Percentiles rank a stretch among this genome's conserved stretches.
Conservation (phyloP, 2,888 invertebrate species). For the Seladonia tumulorum region DNA sequence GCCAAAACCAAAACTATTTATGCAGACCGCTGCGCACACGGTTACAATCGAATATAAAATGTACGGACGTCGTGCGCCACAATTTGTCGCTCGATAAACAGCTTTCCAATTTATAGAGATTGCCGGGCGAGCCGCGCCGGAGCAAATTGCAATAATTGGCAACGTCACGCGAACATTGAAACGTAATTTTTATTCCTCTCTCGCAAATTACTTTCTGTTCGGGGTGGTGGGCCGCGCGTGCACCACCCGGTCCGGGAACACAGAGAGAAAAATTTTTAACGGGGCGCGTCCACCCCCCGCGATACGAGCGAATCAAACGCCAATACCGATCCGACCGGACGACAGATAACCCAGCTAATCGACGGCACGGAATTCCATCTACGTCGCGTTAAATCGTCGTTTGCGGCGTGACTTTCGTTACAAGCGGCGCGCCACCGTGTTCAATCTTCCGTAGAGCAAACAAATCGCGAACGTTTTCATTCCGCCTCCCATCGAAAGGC, state of each 20-base stretch:
- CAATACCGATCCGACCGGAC: not conserved
- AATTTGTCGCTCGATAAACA: slow-evolving; percentile 27
- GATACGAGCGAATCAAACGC: slow-evolving; percentile 25
- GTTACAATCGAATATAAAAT: not conserved
- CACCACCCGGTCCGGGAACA: no score
- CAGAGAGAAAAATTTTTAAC: slow-evolving; percentile 33
- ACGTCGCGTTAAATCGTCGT: slow-evolving; percentile 56
- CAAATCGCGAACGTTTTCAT: not conserved
- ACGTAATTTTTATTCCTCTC: slow-evolving; percentile 56
- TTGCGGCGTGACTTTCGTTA: slow-evolving; percentile 53
- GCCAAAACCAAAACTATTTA: not conserved
- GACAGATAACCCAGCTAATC: slow-evolving; percentile 40
- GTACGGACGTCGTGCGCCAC: not conserved
- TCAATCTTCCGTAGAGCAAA: not conserved
- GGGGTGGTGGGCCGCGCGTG: not conserved
- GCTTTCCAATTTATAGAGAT: slow-evolving; percentile 58
- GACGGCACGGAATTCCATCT: slow-evolving; percentile 54
- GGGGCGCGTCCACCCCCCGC: not conserved
- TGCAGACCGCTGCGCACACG: no score
- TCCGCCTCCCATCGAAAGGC: not conserved
- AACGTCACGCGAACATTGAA: slow-evolving; percentile 52
- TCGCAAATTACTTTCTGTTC: slow-evolving; percentile 45
- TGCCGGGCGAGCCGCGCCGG: slow-evolving; percentile 35
- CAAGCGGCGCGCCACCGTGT: not conserved
- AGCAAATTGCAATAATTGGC: slow-evolving; percentile 57